A percentile compares a stretch with the other conserved stretches of the same genome.
Conservation (phyloP, 2,797 vertebrate species). For the Pyrocephalus nanus region DNA sequence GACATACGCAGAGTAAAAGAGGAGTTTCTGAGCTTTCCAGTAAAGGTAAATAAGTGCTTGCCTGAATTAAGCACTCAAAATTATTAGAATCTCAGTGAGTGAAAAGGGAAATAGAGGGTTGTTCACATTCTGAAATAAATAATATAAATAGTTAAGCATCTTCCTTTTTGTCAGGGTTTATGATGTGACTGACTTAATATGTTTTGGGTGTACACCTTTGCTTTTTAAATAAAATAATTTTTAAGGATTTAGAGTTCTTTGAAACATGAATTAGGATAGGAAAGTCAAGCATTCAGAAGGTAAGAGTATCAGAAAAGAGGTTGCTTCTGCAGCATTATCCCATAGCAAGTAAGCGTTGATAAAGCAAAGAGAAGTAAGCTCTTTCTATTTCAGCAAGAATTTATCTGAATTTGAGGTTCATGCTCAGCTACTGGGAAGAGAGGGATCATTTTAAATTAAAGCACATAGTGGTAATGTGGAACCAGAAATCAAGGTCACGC, state of each 20-base stretch:
- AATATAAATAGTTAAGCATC: not conserved
- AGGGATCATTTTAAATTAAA: not conserved
- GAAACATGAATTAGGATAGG: not conserved
- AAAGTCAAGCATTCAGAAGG: not conserved
- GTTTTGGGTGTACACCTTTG: not conserved
- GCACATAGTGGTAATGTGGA: not conserved
- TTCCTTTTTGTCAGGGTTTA: not conserved
- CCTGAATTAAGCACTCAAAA: not conserved
- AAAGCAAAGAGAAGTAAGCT: not conserved
- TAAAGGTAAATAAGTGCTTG: conserved; percentile 79
- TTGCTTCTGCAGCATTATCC: not conserved
- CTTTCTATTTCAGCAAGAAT: not conserved
- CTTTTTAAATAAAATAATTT: not conserved
- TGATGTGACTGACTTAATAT: not conserved
- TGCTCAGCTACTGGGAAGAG: not conserved
- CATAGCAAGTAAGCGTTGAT: not conserved
- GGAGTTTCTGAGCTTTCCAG: conserved; percentile 85
- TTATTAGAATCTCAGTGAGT: not conserved
- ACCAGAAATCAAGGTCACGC: not conserved
- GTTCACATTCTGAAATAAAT: not conserved
- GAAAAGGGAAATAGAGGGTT: not conserved
- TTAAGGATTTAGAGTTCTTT: not conserved
- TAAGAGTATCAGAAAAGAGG: not conserved
- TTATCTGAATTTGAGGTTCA: not conserved
- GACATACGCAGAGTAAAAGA: conserved; percentile 85